phyloP scores from a whole-genome alignment of 2,888 invertebrate genomes.

The Hypercompe scribonia region DNA sequence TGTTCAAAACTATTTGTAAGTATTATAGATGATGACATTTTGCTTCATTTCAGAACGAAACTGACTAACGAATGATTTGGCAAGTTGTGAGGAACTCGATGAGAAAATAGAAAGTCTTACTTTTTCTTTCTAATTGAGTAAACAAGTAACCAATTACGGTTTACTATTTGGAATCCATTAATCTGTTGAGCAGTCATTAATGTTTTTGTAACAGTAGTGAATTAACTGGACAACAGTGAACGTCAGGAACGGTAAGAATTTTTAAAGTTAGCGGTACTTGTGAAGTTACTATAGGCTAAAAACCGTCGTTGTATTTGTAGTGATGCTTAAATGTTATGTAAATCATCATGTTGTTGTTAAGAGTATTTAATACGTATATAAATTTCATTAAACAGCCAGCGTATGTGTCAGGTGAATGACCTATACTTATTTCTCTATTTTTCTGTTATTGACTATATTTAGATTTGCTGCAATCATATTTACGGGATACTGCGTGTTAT shows the following conservation, averaged over 20 bases:
- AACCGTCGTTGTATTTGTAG: conserved; percentile 64
- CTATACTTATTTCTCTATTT: conserved; percentile 29
- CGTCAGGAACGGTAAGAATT: conserved; percentile 54
- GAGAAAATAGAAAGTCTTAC: conserved; percentile 42
- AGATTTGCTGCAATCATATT: conserved; percentile 18
- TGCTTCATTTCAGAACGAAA: conserved; percentile 45
- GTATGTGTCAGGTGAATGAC: conserved; percentile 69
- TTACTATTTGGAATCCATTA: conserved; percentile 13
- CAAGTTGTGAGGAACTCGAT: conserved; percentile 57
- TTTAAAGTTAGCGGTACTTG: conserved; percentile 60
- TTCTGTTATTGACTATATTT: conserved; percentile 27
- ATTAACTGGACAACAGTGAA: conserved; percentile 23
- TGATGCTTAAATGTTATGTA: conserved; percentile 70
- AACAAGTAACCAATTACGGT: conserved; percentile 36
- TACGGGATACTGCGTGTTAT: neutral
- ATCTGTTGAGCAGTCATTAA: conserved; percentile 18
- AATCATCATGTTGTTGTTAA: conserved; percentile 69
- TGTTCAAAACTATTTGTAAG: neutral
- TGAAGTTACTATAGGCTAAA: conserved; percentile 30
- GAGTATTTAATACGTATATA: conserved; percentile 60
- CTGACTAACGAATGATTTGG: conserved; percentile 72
- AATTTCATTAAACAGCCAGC: conserved; percentile 60
- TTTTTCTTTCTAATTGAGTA: conserved; percentile 49
- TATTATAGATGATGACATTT: conserved; percentile 30
- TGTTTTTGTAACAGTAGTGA: conserved; percentile 24